These are phyloP conservation scores for Magallana gigas DNA, from an alignment of 1,140 invertebrate genomes.

Conservation along the genomic window DNA sequence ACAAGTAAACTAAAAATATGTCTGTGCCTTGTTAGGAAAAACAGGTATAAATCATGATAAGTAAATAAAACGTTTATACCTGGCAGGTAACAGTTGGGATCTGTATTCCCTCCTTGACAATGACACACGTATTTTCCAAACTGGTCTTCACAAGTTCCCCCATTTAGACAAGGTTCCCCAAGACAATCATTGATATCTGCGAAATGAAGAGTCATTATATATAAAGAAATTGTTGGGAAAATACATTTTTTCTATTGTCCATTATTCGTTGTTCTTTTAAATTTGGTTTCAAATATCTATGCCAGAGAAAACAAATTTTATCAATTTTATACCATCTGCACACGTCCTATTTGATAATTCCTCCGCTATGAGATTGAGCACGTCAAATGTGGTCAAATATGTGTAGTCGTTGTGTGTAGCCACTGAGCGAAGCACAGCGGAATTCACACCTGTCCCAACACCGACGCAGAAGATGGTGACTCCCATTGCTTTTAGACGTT, in stretches of 20 bases:
- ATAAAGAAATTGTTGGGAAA: not conserved
- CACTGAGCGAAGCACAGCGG: no score
- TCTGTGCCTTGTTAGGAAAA: no score
- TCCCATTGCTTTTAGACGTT: no score
- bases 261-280: no score
- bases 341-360: not conserved
- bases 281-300: no score
- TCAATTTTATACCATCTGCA: not conserved
- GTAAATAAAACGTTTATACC: not conserved
- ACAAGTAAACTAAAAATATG: no score
- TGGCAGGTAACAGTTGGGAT: not conserved
- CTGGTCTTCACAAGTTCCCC: not conserved
- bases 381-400: no score
- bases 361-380: not conserved
- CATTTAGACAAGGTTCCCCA: not conserved
- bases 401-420: no score
- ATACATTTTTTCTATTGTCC: no score
- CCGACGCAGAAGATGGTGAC: no score
- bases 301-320: not conserved
- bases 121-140: not conserved
- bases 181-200: not conserved
- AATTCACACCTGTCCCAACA: no score
- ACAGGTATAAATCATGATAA: no score
- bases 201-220: not conserved
- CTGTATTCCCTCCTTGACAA: not conserved